Evolutionary conservation across 2,113 vertebrate genomes (phyloP).

Genomic region (Monopterus albus): DNA sequence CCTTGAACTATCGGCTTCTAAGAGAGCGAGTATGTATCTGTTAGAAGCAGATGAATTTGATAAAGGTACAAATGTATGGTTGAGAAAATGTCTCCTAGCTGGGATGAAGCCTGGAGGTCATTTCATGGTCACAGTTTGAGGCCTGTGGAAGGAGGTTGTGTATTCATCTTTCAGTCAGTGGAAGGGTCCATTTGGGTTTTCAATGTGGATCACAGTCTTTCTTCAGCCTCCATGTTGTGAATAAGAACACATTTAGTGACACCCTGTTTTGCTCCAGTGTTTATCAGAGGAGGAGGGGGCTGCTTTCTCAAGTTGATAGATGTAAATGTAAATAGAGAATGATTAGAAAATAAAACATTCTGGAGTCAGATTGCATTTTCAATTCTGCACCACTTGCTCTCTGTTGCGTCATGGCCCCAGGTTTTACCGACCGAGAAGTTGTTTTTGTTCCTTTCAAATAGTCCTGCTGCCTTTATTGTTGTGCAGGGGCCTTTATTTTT

Average conservation of each 20-base stretch:
- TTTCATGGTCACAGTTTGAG: slow-evolving; percentile 55
- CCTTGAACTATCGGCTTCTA: slow-evolving; percentile 10
- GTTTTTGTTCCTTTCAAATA: slow-evolving; percentile 6
- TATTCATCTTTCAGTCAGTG: too few species aligned
- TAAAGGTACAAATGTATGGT: not conserved
- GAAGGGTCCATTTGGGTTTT: not conserved
- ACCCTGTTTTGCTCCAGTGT: slow-evolving; percentile 14
- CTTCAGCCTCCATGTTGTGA: slow-evolving; percentile 10
- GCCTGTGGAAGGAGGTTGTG: slow-evolving; percentile 21
- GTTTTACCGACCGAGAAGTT: slow-evolving; percentile 25
- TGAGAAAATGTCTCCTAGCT: not conserved
- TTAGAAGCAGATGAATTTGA: not conserved
- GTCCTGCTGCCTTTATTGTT: slow-evolving; percentile 6
- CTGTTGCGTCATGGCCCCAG: slow-evolving; percentile 71
- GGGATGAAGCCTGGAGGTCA: slow-evolving; percentile 36
- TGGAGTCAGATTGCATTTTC: not conserved
- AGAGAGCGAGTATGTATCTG: not conserved
- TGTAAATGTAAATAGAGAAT: slow-evolving; percentile 28
- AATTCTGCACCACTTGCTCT: slow-evolving; percentile 62
- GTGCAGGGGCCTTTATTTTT: not conserved
- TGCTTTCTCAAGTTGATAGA: slow-evolving; percentile 3
- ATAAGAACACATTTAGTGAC: slow-evolving; percentile 18
- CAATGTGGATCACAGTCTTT: not conserved
- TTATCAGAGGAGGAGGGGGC: not conserved
- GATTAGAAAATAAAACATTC: slow-evolving; percentile 14